Conservation (phyloP, 2,888 invertebrate genomes). For the Vannuccia rotundouncinata region DNA sequence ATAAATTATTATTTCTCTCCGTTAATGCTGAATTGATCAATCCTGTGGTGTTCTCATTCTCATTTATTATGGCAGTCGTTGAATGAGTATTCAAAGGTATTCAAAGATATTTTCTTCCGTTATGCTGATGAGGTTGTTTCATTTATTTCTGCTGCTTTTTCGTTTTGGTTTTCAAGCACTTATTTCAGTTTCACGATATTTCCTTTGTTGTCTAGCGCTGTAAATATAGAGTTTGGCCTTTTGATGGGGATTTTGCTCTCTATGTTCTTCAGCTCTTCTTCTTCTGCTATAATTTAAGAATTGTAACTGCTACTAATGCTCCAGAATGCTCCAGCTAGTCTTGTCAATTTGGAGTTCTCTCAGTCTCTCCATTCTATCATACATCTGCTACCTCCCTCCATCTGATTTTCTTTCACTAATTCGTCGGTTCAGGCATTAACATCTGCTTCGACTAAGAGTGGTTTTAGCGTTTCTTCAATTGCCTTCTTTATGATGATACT, state of each 20-base stretch:
- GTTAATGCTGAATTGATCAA: too few relatives aligned
- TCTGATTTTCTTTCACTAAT: neutral
- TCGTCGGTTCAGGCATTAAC: neutral
- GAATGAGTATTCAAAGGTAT: too few relatives aligned
- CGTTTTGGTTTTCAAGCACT: neutral
- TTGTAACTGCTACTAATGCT: neutral
- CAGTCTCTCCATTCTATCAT: constrained; percentile 10
- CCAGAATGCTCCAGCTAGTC: neutral
- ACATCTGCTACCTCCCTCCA: neutral
- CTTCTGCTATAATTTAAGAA: neutral
- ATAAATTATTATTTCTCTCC: too few relatives aligned
- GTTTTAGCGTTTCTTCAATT: constrained; percentile 20
- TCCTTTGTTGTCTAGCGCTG: constrained; percentile 6
- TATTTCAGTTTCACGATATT: constrained; percentile 6
- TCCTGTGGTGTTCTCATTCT: too few relatives aligned
- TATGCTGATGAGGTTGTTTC: neutral
- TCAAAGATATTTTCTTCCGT: constrained; percentile 38
- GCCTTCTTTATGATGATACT: constrained; percentile 6
- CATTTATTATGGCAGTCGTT: too few relatives aligned
- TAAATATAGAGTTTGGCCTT: neutral
- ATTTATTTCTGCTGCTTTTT: neutral
- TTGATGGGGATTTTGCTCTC: constrained; percentile 3
- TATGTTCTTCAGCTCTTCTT: neutral
- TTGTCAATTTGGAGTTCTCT: neutral
- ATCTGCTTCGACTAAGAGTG: neutral